Evolutionary conservation across 1,140 invertebrate species (phyloP), one percentile per base, ranked within the genome.

Genomic region (Drosophila busckii): DNA sequence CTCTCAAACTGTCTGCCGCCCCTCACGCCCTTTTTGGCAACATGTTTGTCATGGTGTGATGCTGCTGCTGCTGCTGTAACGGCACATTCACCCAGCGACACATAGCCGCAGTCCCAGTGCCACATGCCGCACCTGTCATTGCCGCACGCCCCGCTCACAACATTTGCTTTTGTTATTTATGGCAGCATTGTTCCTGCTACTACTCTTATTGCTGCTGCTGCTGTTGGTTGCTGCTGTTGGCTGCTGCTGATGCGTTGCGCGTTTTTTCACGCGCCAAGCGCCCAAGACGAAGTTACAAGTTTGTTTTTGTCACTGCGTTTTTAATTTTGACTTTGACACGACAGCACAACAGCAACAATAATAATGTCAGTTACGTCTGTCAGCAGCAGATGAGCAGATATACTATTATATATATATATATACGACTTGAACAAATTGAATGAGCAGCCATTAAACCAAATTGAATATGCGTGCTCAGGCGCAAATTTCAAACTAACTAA

Each of bases 121-220:
- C 50, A 28, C 28, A 35, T 31, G 22, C 38, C 31, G 40, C 62
- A 52, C 61, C 46, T 60, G 56, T 37, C 44, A 46, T 37, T 34
- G 13, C 9, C 20, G 12, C 37, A 7, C n/a, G 23, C 26, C 23
- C 26, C 48, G 49, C 44, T 42, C 59, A 45, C 64, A 63, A 64
- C 69, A 68, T 65, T 80, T 66, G 69, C 59, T 68, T 80, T 82
- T 80, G 73, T 80, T 80, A 73, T 80, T 80, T 80, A 80, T 73
- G 75, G 75, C 60, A 59, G 53, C 64, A 69, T 78, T 78, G 73
- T 73, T 67, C 42, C 13, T 64, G 46, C 58, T 63, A 46, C 42
- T 67, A 67, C 45, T 64, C 60, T 34, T 70, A 44, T 31, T 42
- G 35, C 22, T 62, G 40, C 12, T 31, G 34, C 22, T 48, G 22